Evolutionary conservation across 2,797 vertebrate species (phyloP).

Genomic region (Myotis myotis): DNA sequence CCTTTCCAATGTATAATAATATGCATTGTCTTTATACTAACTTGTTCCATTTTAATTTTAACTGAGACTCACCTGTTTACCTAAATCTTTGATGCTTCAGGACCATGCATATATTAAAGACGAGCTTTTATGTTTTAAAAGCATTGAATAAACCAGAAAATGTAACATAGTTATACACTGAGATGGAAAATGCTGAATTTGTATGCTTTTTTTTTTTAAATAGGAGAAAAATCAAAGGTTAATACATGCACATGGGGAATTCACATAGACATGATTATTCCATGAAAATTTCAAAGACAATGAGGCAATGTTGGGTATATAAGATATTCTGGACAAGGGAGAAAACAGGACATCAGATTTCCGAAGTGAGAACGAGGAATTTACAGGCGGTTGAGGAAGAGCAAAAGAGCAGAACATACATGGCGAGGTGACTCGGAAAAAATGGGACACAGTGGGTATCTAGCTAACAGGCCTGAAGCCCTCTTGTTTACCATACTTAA

Average conservation of each 20-base stretch:
- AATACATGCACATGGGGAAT: neutral
- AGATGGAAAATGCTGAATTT: constrained; percentile 45
- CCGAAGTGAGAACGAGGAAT: neutral
- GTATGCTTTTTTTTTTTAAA: neutral
- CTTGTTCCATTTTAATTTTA: constrained; percentile 63
- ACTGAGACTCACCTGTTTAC: constrained; percentile 74
- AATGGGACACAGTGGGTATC: neutral
- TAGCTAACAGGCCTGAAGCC: neutral
- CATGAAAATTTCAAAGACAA: neutral
- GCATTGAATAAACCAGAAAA: constrained; percentile 76
- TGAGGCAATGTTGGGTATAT: neutral
- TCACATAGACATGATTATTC: neutral
- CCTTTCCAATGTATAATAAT: constrained; percentile 70
- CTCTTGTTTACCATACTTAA: neutral
- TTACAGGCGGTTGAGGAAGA: neutral
- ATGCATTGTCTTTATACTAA: constrained; percentile 69
- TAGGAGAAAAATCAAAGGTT: neutral
- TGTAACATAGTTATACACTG: constrained; percentile 27
- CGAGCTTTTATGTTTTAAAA: constrained; percentile 75
- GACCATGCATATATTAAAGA: constrained; percentile 11
- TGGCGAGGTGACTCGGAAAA: neutral
- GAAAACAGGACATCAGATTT: neutral
- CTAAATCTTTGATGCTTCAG: constrained; percentile 70
- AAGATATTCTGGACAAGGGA: neutral
- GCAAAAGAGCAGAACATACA: neutral